Evolutionary conservation across 2,113 vertebrate genomes (phyloP), one percentile per base, ranked within the genome.

Genomic region (Actenoides lindsayi): DNA sequence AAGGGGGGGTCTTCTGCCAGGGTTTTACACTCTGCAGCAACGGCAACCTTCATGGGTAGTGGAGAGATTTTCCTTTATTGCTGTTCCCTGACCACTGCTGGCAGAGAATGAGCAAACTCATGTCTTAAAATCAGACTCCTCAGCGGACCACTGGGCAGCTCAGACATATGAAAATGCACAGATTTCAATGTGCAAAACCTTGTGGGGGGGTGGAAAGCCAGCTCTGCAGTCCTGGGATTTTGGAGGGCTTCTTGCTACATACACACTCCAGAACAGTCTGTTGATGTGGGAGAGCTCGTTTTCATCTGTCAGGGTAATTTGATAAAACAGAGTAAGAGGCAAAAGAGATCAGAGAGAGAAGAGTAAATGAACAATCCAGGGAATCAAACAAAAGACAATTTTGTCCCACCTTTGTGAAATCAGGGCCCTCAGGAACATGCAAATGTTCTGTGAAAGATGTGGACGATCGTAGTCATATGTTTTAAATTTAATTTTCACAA

Each of bases 401-500:
- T 57, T 70, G 60, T 60, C 48, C 42, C 74, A 30, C 42, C 33
- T 87, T 81, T 82, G 41, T 59, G 74, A 96, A 92, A 92, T 50
- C 44, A 50, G 30, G 73, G 69, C 51, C 48, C 65, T 68, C 65
- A 53, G 77, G 44, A 91, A 57, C 68, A 82, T 0, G 1, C 17
- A 81, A 63, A 18, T 69, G 46, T 87, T 96, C 76, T 81, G 53
- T 56, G 63, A 91, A 94, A 94, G 50, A 74, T 85, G 42, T 74
- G 68, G 63, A 57, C 41, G 13, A 91, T 85, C 1, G 0, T 24
- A 27, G 27, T 87, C 89, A 91, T 91, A 50, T 91, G 92, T 85
- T 97, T 93, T 41, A 87, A 59, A 89, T 94, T 65, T 70, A 54
- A 95, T 91, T 95, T 97, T 94, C 70, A 73, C 70, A 51, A 60